Evolutionary conservation across 2,888 invertebrate genomes (phyloP).

Genomic region (Amphipoea lucens): DNA sequence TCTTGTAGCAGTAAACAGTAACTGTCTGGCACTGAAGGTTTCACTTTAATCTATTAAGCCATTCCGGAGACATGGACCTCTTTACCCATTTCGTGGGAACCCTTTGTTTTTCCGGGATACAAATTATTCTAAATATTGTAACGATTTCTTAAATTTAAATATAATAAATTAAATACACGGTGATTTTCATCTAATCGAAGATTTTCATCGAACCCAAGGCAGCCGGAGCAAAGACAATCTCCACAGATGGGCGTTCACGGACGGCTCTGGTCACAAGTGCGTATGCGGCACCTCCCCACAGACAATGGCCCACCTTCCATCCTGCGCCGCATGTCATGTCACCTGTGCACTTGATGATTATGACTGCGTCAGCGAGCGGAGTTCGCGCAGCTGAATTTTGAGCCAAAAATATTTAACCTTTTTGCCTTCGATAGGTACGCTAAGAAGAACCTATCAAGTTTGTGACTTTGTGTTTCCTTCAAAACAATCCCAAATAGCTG

Average conservation of each 20-base stretch:
- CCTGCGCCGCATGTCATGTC: too few species aligned
- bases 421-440: neutral
- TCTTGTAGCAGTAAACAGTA: slow-evolving; percentile 2
- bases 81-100: slow-evolving; percentile 4
- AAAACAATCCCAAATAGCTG: slow-evolving; percentile 20
- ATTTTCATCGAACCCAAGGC: neutral
- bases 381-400: too few species aligned
- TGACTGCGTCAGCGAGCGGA: neutral
- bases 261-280: neutral
- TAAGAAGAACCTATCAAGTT: neutral
- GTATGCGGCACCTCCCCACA: neutral
- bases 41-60: neutral
- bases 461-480: neutral
- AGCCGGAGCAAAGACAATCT: neutral
- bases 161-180: neutral
- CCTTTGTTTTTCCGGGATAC: slow-evolving; percentile 16
- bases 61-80: neutral
- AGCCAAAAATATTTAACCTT: too few species aligned
- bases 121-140: neutral
- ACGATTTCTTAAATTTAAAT: slow-evolving; percentile 1
- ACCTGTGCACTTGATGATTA: neutral
- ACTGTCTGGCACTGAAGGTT: neutral
- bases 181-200: neutral
- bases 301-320: neutral
- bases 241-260: neutral